Evolutionary conservation across 2,113 vertebrate species (phyloP), one percentile per base, ranked within the genome.

Genomic region (Pandion haliaetus): DNA sequence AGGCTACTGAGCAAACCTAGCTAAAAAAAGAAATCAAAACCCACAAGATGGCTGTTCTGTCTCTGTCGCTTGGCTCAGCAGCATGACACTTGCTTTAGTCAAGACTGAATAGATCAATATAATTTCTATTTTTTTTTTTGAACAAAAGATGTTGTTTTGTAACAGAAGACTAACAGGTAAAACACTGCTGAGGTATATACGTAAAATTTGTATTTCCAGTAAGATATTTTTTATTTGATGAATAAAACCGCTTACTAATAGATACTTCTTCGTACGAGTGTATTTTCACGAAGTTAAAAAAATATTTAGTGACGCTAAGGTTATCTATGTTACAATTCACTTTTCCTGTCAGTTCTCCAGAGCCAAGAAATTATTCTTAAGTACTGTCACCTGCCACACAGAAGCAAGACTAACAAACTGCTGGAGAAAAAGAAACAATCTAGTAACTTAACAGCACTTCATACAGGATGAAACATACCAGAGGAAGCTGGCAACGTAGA

Each of bases 21-120:
- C 55, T 96, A 90, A 91, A 96, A 94, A 96, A 85, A 82, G 93
- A 93, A 94, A 81, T 34, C 31, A 44, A 76, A 89, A 63, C 16
- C 86, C 23, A 0, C 42, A 59, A 40, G 3, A 5, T 78, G 50
- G n/a, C 57, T 67, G 52, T 49, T 77, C 63, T 36, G 31, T 19
- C 45, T 70, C 44, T 50, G 36, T 36, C 3, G 2, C 65, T 62
- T 3, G 8, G 24, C 40, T 76, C 52, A 36, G 55, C 31, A 79
- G 47, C 0, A 3, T 2, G 36, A 29, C 36, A 23, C 34, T 8
- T 2, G 15, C 42, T 84, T 70, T 13, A 90, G 59, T n/a, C 15
- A 36, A 72, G 24, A 38, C 36, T 26, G 3, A 77, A 13, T 1
- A 76, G 11, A 83, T 52, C 34, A n/a, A 49, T 12, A 6, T 7